Evolutionary conservation across 2,888 invertebrate genomes (phyloP).

Genomic region (Chesias legatella): DNA sequence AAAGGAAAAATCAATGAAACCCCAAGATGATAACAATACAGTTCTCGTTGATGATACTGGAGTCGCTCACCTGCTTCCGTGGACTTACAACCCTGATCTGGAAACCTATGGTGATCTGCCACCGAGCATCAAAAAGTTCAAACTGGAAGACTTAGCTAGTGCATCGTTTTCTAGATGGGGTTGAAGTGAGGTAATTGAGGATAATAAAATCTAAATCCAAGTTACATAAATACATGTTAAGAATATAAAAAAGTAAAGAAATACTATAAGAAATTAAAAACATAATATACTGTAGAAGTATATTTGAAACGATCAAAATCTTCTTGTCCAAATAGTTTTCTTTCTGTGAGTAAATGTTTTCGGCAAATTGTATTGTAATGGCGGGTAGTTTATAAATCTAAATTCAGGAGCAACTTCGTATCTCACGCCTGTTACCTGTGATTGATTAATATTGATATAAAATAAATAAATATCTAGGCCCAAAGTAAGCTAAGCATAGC

Average conservation of each 20-base stretch:
- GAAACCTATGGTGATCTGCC: slow-evolving; percentile 77
- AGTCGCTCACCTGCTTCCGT: slow-evolving; percentile 68
- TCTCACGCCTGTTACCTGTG: slow-evolving; percentile 27
- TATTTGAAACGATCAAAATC: slow-evolving; percentile 1
- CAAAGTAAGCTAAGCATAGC: too few species aligned
- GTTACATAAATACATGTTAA: too few species aligned
- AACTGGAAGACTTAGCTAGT: slow-evolving; percentile 71
- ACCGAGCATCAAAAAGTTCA: slow-evolving; percentile 80
- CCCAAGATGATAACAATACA: slow-evolving; percentile 35
- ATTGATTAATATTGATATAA: slow-evolving; percentile 1
- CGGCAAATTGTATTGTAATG: slow-evolving; percentile 15
- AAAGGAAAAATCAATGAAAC: slow-evolving; percentile 39
- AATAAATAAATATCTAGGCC: too few species aligned
- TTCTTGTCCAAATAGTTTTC: slow-evolving; percentile 2
- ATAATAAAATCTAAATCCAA: too few species aligned
- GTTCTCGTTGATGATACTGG: slow-evolving; percentile 55
- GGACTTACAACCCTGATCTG: slow-evolving; percentile 76
- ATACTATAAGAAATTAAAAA: too few species aligned
- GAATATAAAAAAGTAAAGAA: too few species aligned
- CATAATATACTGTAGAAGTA: too few species aligned
- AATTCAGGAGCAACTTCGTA: slow-evolving; percentile 38
- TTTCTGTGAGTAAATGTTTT: not conserved
- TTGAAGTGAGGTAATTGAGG: slow-evolving; percentile 27
- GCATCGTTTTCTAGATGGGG: slow-evolving; percentile 81
- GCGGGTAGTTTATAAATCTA: slow-evolving; percentile 48